Percentiles rank a stretch among this genome's conserved stretches.
Conservation (phyloP, 2,888 invertebrate genomes). For the Phlogophora meticulosa region DNA sequence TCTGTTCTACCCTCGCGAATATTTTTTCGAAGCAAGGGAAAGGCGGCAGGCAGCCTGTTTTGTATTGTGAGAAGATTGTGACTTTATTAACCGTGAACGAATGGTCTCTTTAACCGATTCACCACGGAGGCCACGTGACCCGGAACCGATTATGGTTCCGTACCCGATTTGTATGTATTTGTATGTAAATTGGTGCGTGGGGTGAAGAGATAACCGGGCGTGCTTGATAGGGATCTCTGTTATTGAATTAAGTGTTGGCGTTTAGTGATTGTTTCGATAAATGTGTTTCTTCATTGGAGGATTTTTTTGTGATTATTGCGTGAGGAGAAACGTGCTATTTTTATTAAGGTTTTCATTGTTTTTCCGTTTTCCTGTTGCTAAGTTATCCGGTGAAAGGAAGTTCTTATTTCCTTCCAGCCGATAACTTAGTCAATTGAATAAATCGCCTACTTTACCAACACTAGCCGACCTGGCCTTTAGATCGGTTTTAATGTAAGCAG, state of each 20-base stretch:
- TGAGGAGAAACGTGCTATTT: not conserved
- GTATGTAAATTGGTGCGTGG: conserved; percentile 87
- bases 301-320: conserved; percentile 32
- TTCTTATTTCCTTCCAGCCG: too few relatives aligned
- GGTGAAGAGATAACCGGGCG: conserved; percentile 87
- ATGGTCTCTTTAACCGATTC: conserved; percentile 90
- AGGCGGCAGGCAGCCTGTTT: conserved; percentile 81
- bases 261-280: conserved; percentile 79
- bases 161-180: conserved; percentile 87
- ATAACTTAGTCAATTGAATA: not conserved
- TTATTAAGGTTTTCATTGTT: not conserved
- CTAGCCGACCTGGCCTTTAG: not conserved
- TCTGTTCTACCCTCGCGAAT: conserved; percentile 86
- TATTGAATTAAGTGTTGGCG: conserved; percentile 87
- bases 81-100: conserved; percentile 90
- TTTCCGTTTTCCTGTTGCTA: not conserved
- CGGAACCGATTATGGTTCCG: conserved; percentile 89
- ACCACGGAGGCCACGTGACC: conserved; percentile 92
- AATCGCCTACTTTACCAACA: too few relatives aligned
- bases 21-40: conserved; percentile 78
- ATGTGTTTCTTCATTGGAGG: conserved; percentile 56
- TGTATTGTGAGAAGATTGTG: conserved; percentile 90
- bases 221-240: conserved; percentile 86
- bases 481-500: too few relatives aligned
- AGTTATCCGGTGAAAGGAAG: not conserved